Conservation (phyloP, 2,113 vertebrate species). For the Sylvietta virens region DNA sequence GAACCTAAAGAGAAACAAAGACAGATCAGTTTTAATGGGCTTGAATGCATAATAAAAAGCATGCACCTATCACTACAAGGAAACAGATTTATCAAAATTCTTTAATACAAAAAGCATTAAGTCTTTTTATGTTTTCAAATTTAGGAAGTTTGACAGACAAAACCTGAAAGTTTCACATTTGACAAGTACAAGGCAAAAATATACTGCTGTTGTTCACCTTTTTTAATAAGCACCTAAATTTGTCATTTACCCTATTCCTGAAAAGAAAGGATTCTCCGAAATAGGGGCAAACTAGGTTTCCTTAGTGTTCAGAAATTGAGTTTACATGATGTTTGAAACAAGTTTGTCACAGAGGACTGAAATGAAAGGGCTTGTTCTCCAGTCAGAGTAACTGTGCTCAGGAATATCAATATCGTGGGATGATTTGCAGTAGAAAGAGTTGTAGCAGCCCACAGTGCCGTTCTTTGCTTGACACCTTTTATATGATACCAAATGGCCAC, state of each 20-base stretch:
- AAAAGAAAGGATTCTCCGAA: neutral
- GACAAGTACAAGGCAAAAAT: accelerated
- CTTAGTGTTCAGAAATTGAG: neutral
- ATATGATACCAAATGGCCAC: neutral
- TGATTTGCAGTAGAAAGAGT: neutral
- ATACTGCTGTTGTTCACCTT: neutral
- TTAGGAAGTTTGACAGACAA: neutral
- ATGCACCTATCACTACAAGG: neutral
- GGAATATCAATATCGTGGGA: neutral
- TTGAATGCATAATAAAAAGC: neutral
- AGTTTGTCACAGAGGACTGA: neutral
- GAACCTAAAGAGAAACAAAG: conserved; percentile 78
- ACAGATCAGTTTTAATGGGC: neutral
- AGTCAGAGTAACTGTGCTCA: neutral
- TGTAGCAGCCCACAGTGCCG: neutral
- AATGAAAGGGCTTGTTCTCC: neutral
- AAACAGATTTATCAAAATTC: neutral
- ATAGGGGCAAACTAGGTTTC: neutral
- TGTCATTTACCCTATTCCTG: neutral
- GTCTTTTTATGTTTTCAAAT: neutral
- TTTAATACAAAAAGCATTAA: neutral
- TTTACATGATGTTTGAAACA: neutral
- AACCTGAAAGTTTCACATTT: neutral
- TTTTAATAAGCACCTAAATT: neutral
- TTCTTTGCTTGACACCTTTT: neutral